phyloP scores from a whole-genome alignment of 64 coral and sea anemone genomes.

The Stichodactyla helianthus region DNA sequence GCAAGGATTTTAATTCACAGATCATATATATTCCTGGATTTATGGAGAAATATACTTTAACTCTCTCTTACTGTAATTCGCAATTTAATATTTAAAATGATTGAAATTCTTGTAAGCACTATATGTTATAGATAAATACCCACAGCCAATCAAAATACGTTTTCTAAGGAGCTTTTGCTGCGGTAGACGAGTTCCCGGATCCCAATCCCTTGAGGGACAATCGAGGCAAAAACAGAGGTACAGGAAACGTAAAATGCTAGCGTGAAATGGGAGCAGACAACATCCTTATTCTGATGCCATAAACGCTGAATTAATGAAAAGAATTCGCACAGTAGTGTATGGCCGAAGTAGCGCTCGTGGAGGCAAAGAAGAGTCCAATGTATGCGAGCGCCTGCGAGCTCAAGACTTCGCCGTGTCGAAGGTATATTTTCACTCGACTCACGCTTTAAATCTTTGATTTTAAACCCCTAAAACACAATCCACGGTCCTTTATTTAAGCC shows the following conservation, averaged over 20 bases:
- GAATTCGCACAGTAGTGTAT: neutral
- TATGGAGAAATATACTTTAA: neutral
- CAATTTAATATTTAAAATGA: too few species aligned
- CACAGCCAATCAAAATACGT: conserved; percentile 13
- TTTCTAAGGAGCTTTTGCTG: neutral
- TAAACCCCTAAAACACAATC: neutral
- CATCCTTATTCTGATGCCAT: neutral
- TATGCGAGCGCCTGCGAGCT: conserved; percentile 70
- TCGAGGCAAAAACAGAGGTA: neutral
- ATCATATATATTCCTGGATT: neutral
- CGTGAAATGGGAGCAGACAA: conserved; percentile 9
- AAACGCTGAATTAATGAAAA: conserved; percentile 29
- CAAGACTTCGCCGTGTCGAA: conserved; percentile 88
- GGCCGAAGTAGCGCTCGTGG: conserved; percentile 9
- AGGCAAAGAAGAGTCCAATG: conserved; percentile 54
- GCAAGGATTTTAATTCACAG: neutral
- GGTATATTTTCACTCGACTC: conserved; percentile 35
- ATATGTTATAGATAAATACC: neutral
- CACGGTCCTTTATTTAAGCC: neutral
- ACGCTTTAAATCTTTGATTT: neutral
- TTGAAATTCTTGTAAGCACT: too few species aligned
- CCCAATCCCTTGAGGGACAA: neutral
- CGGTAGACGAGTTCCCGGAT: neutral
- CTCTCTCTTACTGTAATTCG: too few species aligned
- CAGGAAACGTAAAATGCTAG: neutral